A percentile compares a stretch with the other conserved stretches of the same genome.
phyloP scores from a whole-genome alignment of 2,797 vertebrate genomes.

The Todus mexicanus region DNA sequence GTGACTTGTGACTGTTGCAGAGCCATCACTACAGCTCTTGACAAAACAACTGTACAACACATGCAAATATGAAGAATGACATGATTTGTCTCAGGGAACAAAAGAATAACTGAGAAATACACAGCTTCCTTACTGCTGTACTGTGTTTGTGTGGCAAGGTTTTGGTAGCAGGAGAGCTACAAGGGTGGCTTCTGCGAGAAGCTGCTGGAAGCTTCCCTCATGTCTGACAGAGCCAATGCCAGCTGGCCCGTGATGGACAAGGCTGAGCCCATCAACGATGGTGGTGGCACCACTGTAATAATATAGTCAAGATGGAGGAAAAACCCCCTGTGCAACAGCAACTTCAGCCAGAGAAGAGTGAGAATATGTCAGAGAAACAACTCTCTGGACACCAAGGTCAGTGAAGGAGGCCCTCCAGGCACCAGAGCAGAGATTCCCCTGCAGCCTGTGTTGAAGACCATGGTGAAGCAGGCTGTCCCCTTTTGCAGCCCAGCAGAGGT shows the following conservation, averaged over 20 bases:
- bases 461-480: not conserved
- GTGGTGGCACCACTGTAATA: not conserved
- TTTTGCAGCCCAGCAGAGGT: not conserved
- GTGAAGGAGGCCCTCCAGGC: not conserved
- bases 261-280: too few species aligned
- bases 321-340: too few species aligned
- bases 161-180: not conserved
- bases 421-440: not conserved
- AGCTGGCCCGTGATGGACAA: not conserved
- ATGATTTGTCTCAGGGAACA: too few species aligned
- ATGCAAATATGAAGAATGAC: not conserved
- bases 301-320: not conserved
- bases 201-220: too few species aligned
- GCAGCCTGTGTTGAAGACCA: not conserved
- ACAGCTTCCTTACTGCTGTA: not conserved
- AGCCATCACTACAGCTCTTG: not conserved
- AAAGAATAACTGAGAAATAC: not conserved
- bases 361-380: not conserved
- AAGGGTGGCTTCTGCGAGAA: not conserved
- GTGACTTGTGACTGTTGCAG: not conserved
- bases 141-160: not conserved
- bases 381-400: not conserved
- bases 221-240: not conserved
- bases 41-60: not conserved
- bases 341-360: not conserved